A percentile compares a stretch with the other conserved stretches of the same genome.
These are phyloP conservation scores for Antrozous pallidus DNA, from an alignment of 2,797 vertebrate species.

Conservation along the genomic window DNA sequence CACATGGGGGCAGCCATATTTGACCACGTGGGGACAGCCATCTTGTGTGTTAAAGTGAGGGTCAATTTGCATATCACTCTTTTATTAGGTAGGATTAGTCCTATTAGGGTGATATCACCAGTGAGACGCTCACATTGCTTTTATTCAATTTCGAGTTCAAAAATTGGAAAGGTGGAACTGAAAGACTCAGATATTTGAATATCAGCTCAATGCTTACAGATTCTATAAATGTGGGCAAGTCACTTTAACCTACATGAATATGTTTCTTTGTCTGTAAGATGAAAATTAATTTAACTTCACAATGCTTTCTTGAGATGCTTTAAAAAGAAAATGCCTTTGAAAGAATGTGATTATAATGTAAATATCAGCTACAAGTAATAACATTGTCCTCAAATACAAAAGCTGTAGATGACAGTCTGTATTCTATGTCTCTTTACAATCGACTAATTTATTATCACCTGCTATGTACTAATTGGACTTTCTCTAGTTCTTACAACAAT, in stretches of 20 bases:
- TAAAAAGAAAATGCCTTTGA: not conserved
- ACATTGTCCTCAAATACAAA: not conserved
- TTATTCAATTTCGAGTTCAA: not conserved
- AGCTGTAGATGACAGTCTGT: not conserved
- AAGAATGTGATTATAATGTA: not conserved
- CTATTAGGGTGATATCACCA: not conserved
- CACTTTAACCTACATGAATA: not conserved
- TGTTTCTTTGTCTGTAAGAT: not conserved
- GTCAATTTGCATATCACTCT: too few relatives aligned
- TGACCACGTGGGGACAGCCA: too few relatives aligned
- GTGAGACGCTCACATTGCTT: not conserved
- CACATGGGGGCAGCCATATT: too few relatives aligned
- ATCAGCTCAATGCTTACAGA: not conserved
- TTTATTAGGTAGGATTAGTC: too few relatives aligned
- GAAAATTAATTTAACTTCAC: not conserved
- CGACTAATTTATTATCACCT: not conserved
- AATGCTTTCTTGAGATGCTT: not conserved
- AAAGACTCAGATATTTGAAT: not conserved
- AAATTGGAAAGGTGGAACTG: not conserved
- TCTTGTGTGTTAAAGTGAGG: too few relatives aligned
- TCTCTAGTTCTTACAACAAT: not conserved
- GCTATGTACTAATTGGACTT: not conserved
- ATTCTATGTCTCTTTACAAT: not conserved
- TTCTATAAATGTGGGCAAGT: not conserved
- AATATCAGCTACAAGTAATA: not conserved